Base-by-base conservation (phyloP, 2,888 invertebrate species). In the Idaea straminata region DNA sequence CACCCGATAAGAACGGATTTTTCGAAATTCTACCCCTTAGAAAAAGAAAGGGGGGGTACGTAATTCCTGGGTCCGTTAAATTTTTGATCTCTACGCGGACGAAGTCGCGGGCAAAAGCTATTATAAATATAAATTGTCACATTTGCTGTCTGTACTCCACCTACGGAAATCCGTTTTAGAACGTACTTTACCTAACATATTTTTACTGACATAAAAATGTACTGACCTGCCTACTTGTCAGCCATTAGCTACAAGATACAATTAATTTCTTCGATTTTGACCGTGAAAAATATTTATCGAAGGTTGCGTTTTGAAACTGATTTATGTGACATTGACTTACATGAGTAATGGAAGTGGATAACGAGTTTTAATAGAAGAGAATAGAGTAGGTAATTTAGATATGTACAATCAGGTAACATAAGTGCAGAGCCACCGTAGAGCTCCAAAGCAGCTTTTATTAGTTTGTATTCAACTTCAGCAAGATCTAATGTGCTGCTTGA, bases 301-400 rank as follows among this genome's bases (percentile, higher is more conserved):
- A 47, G 47, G 47, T 47, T 47, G 10, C 5, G 10, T 47, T 47
- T 47, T 47, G 47, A 47, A 13, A 47, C 47, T 47, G 47, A 47
- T 47, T 47, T 47, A 47, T 47, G 47, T 47, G 47, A 47, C 47
- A 47, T 47, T 47, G 47, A 47, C 47, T 47, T 47, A 47, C 47
- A 47, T 47, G 25, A 25, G 25, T 25, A 47, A 47, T 47, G 47
- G 47, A 47, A 13, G 13, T 13, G 13, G 6, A 4, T 5, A 10
- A 47, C 47, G 47, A 47, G 47, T 47, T 13, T 7, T 47, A 47
- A 13, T 47, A 7, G 47, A 47, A 7, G 47, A 47, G 13, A 47
- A 47, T 47, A 47, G 7, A 47, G 13, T 47, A 47, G 47, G 13
- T 47, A 47, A 4, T 47, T 7, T 47, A 13, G 4, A 25, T 25